These are phyloP conservation scores for Paraplagusia blochii DNA, from an alignment of 2,113 vertebrate genomes.

Conservation along the genomic window DNA sequence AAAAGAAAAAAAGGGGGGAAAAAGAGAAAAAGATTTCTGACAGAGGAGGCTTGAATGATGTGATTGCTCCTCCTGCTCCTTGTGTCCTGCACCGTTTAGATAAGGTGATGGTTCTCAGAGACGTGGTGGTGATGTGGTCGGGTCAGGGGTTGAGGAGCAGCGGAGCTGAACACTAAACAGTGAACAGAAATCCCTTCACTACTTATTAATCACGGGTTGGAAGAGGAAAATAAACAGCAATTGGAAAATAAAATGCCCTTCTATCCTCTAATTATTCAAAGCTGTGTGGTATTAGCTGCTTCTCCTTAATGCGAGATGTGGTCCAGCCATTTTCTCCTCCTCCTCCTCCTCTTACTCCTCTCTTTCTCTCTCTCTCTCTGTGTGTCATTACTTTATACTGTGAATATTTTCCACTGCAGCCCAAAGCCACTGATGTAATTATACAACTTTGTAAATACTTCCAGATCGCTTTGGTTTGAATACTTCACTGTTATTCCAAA, in stretches of 20 bases:
- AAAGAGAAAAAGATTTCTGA: slow-evolving; percentile 21
- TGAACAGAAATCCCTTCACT: slow-evolving; percentile 33
- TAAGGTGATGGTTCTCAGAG: slow-evolving; percentile 57
- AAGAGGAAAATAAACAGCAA: slow-evolving; percentile 9
- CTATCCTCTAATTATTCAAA: slow-evolving; percentile 48
- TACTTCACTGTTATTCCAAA: slow-evolving; percentile 29
- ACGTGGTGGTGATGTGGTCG: slow-evolving; percentile 34
- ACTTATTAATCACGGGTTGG: slow-evolving; percentile 32
- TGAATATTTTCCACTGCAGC: slow-evolving; percentile 64
- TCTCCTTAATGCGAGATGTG: slow-evolving; percentile 10
- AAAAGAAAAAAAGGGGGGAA: slow-evolving; percentile 19
- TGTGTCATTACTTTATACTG: slow-evolving; percentile 52
- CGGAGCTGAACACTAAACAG: slow-evolving; percentile 54
- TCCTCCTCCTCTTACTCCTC: no score
- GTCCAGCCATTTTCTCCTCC: slow-evolving; percentile 31
- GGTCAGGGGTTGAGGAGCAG: slow-evolving; percentile 47
- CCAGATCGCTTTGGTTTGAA: slow-evolving; percentile 55
- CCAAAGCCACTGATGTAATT: slow-evolving; percentile 61
- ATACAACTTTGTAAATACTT: slow-evolving; percentile 62
- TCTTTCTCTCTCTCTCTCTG: slow-evolving; percentile 17
- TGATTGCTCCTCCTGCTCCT: slow-evolving; percentile 22
- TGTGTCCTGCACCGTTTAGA: slow-evolving; percentile 37
- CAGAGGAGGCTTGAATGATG: slow-evolving; percentile 39
- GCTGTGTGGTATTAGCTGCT: slow-evolving; percentile 32
- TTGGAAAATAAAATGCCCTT: slow-evolving; percentile 35